phyloP scores from a whole-genome alignment of 2,113 vertebrate genomes.

The Bujurquina vittata region DNA sequence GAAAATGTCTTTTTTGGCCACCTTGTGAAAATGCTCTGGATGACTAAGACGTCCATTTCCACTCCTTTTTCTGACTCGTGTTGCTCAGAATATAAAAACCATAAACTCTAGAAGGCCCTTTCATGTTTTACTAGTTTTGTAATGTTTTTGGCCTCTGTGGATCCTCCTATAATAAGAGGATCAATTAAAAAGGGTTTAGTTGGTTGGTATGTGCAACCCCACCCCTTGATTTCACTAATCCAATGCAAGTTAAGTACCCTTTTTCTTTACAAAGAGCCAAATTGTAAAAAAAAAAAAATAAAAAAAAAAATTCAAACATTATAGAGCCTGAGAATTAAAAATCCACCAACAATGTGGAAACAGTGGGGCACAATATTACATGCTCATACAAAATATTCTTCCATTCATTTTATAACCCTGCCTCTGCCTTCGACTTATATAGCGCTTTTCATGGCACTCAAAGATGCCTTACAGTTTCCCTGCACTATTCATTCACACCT shows the following conservation, averaged over 20 bases:
- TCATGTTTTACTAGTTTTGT: not conserved
- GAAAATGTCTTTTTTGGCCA: not conserved
- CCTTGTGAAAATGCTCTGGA: not conserved
- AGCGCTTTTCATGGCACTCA: too few relatives aligned
- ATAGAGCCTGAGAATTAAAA: fast-evolving
- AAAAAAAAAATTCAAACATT: not conserved
- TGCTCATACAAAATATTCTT: too few relatives aligned
- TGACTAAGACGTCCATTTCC: not conserved
- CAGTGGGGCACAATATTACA: not conserved
- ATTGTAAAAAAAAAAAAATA: too few relatives aligned
- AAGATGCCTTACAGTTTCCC: too few relatives aligned
- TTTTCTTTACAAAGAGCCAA: too few relatives aligned
- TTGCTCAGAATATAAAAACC: not conserved
- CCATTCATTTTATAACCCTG: too few relatives aligned
- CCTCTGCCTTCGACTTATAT: too few relatives aligned
- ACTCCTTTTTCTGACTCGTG: not conserved
- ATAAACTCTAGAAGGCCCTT: not conserved
- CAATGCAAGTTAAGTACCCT: not conserved
- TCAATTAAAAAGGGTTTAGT: not conserved
- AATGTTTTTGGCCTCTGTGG: not conserved
- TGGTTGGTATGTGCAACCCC: not conserved
- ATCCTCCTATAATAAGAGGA: not conserved
- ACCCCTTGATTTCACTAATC: not conserved
- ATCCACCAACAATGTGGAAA: not conserved
- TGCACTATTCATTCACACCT: too few relatives aligned